Evolutionary conservation across 2,888 invertebrate genomes (phyloP), one percentile per base, ranked within the genome.

Genomic region (Laothoe populi): DNA sequence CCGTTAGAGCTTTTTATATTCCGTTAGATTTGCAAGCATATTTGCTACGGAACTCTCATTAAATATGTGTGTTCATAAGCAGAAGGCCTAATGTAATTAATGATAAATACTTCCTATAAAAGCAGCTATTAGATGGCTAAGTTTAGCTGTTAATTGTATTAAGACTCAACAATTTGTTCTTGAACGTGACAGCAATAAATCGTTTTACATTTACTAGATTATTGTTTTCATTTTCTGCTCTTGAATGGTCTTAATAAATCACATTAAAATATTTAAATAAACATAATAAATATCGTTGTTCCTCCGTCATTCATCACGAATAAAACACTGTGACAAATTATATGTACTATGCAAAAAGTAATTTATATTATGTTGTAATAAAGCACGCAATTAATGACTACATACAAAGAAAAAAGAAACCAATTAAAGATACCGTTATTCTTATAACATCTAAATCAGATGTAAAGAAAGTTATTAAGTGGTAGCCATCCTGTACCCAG

Each of bases 51-150:
- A n/a, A n/a, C n/a, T n/a, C n/a, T n/a, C n/a, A n/a, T n/a, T n/a
- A n/a, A n/a, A n/a, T n/a, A n/a, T n/a, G n/a, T n/a, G 4, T 19
- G 19, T 35, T 53, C 35, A 53, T 35, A 53, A 5, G 19, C 16
- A 53, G 31, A 21, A 21, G 10, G 35, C 35, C 4, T 31, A 53
- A 53, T 53, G 53, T 53, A 35, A 53, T 31, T 53, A 35, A 31
- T 35, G 53, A 53, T 53, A 53, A 53, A 53, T 19, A 53, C 35
- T 35, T 35, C 53, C 19, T 11, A 31, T 53, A 53, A 53, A 31
- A 35, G 10, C 31, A 35, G 10, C 7, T 16, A 35, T 35, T 53
- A 53, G 19, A 11, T 53, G 4, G 35, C 19, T 31, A 53, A 53
- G 35, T 35, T 53, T 53, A 53, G 11, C 31, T 19, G 35, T 53